Evolutionary conservation across 2,797 vertebrate species (phyloP).

Genomic region (Sebastes iracundus): DNA sequence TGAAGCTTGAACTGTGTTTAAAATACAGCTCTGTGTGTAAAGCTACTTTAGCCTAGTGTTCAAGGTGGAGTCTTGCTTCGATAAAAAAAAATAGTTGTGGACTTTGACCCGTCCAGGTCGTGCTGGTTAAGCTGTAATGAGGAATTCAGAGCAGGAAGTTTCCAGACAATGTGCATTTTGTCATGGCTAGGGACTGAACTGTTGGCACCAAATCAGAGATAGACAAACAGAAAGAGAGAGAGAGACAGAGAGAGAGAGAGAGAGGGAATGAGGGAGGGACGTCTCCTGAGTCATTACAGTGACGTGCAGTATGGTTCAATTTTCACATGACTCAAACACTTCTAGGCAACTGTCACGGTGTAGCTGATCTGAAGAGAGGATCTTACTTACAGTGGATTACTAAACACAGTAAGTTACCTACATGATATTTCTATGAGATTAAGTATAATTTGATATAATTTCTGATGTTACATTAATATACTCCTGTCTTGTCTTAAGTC

Average conservation of each 20-base stretch:
- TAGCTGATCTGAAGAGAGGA: neutral
- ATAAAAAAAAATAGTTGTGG: neutral
- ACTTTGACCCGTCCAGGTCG: slow-evolving; percentile 32
- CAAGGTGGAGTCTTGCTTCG: neutral
- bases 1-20: neutral
- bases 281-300: slow-evolving; percentile 5
- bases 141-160: slow-evolving; percentile 10
- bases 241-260: neutral
- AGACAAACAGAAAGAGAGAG: neutral
- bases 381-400: neutral
- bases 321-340: slow-evolving; percentile 28
- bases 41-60: neutral
- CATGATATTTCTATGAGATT: neutral
- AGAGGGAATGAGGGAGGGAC: slow-evolving; percentile 13
- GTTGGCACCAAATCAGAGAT: neutral
- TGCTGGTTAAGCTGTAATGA: slow-evolving; percentile 29
- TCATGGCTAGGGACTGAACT: neutral
- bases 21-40: neutral
- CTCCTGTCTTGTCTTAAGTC: neutral
- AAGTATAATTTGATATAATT: neutral
- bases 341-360: neutral
- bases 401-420: slow-evolving; percentile 48
- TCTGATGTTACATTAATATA: neutral
- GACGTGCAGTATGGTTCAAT: neutral
- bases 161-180: neutral